Conservation (phyloP, 2,113 vertebrate genomes). For the Alouatta palliata region DNA sequence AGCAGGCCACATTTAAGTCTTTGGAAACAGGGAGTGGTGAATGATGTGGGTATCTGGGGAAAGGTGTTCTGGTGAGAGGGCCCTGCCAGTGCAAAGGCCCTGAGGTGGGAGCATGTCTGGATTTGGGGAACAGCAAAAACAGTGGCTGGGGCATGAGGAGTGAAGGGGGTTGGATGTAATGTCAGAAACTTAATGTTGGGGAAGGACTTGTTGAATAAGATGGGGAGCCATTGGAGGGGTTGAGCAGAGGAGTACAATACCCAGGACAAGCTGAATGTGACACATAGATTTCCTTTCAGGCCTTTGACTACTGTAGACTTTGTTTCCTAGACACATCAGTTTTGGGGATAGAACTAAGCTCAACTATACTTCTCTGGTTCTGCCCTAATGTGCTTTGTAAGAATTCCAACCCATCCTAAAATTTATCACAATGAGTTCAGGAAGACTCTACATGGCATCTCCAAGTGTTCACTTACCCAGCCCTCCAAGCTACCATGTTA, state of each 20-base stretch:
- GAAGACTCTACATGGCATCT: neutral
- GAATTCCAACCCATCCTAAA: neutral
- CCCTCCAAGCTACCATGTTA: neutral
- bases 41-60: neutral
- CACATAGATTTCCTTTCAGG: neutral
- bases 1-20: neutral
- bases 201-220: neutral
- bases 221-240: neutral
- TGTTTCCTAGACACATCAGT: neutral
- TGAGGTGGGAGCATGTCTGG: neutral
- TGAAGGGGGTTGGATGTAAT: neutral
- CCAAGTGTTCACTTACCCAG: neutral
- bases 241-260: neutral
- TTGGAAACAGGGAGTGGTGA: no score
- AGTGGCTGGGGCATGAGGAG: neutral
- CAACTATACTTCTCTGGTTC: neutral
- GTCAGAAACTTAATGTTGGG: neutral
- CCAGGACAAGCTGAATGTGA: neutral
- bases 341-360: neutral
- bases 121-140: neutral
- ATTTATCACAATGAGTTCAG: neutral
- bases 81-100: neutral
- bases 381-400: neutral
- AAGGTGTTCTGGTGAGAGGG: neutral
- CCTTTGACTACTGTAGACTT: neutral